Percentiles rank a stretch among this genome's conserved stretches.
phyloP scores from a whole-genome alignment of 2,888 invertebrate species.

The Agrypnus murinus region DNA sequence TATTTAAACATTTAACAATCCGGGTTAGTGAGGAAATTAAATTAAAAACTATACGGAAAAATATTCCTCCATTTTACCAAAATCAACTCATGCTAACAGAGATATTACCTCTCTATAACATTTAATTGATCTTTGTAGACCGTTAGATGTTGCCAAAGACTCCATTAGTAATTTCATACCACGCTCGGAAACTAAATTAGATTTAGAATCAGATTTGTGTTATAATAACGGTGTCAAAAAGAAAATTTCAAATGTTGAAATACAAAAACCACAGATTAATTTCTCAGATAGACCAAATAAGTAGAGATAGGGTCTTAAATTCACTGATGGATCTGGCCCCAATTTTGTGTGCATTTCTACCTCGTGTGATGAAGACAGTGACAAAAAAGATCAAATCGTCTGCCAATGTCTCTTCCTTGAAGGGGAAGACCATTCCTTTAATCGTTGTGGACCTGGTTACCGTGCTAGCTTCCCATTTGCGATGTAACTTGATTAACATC shows the following conservation, averaged over 20 bases:
- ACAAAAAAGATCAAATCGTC: neutral
- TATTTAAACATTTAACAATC: conserved; percentile 42
- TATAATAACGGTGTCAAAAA: no score
- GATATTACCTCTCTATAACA: no score
- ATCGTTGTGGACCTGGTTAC: neutral
- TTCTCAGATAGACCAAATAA: no score
- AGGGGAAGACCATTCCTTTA: neutral
- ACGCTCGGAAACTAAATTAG: no score
- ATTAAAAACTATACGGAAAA: neutral
- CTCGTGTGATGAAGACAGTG: neutral
- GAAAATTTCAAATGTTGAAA: no score
- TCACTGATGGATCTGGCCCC: no score
- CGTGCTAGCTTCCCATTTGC: neutral
- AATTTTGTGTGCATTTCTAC: conserved; percentile 5
- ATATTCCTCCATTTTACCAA: conserved; percentile 25
- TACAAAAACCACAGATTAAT: no score
- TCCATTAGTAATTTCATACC: no score
- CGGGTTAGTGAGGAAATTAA: neutral
- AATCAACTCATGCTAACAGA: neutral
- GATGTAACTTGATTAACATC: neutral
- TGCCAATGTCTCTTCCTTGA: neutral
- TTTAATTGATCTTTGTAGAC: no score
- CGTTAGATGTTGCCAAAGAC: no score
- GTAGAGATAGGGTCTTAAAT: no score
- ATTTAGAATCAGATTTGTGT: no score